Conservation (phyloP, 2,113 vertebrate genomes). For the Rhinolophus ferrumequinum region DNA sequence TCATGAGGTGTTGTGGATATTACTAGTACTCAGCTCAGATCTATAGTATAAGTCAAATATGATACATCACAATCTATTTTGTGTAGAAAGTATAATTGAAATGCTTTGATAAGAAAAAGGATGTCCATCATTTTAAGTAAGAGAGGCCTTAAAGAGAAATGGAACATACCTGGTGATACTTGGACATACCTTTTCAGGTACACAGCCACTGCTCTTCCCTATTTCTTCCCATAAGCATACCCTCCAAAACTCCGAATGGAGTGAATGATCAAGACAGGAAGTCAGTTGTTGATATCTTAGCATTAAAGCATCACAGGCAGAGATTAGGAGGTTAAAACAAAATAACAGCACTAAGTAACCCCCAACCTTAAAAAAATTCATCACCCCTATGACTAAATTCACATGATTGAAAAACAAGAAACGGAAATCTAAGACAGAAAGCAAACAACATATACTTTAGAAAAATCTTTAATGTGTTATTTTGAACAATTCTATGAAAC, state of each 20-base stretch:
- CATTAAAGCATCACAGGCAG: slow-evolving; percentile 8
- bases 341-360: slow-evolving; percentile 17
- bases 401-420: not conserved
- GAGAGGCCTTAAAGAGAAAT: not conserved
- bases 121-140: not conserved
- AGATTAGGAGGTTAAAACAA: slow-evolving; percentile 56
- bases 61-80: not conserved
- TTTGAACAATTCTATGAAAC: slow-evolving; percentile 30
- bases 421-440: not conserved
- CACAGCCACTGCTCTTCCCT: not conserved
- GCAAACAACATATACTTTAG: not conserved
- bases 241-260: not conserved
- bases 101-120: not conserved
- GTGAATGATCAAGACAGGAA: fast-evolving
- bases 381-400: not conserved
- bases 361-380: slow-evolving; percentile 4
- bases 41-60: not conserved
- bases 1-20: not conserved
- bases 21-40: not conserved
- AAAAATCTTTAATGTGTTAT: slow-evolving; percentile 58
- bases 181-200: not conserved
- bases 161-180: not conserved
- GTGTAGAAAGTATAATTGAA: not conserved
- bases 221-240: not conserved
- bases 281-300: not conserved